These are phyloP conservation scores for Ditylenchus dipsaci DNA, from an alignment of 1,140 invertebrate species.

Conservation along the genomic window DNA sequence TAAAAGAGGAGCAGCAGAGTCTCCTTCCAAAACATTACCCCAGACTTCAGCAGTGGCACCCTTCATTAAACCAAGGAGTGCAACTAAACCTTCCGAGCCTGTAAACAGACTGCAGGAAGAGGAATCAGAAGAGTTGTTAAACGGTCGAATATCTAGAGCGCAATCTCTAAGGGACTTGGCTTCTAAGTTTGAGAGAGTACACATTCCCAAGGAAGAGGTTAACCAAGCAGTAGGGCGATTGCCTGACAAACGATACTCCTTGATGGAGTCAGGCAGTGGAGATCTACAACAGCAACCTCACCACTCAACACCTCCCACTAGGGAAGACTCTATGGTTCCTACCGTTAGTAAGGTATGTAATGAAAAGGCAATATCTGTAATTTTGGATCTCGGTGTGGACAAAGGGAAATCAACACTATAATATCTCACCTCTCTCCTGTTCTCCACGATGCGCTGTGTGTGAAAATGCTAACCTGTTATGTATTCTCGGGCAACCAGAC, in stretches of 20 bases:
- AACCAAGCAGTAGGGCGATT: not conserved
- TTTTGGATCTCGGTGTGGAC: no score
- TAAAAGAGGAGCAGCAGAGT: no score
- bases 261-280: constrained; percentile 6
- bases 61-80: not conserved
- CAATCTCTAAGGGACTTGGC: constrained; percentile 42
- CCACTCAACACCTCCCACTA: constrained; percentile 21
- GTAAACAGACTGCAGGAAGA: not conserved
- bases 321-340: constrained; percentile 14
- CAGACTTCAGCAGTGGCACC: no score
- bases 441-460: no score
- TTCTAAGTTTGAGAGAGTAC: constrained; percentile 39
- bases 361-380: no score
- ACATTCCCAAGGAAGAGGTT: not conserved
- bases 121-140: not conserved
- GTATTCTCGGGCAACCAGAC: no score
- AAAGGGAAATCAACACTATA: no score
- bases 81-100: not conserved
- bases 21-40: no score
- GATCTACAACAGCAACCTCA: not conserved
- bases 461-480: no score
- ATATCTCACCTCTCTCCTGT: no score
- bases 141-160: constrained; percentile 25
- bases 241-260: constrained; percentile 23
- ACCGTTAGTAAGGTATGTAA: constrained; percentile 51